Evolutionary conservation across 2,113 vertebrate species (phyloP).

Genomic region (Pachycephala philippinensis): DNA sequence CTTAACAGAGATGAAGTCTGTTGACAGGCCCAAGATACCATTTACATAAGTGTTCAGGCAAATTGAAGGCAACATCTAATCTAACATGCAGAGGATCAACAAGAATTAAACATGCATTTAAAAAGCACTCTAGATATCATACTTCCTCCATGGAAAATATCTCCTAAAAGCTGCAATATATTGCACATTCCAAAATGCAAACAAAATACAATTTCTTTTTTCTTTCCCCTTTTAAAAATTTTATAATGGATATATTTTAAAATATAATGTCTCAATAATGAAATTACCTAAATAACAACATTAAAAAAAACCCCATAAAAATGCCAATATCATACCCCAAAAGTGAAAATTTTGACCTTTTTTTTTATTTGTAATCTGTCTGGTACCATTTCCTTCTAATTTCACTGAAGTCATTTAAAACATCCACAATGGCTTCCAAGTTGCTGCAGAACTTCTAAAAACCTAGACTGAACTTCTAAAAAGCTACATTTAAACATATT

Average conservation of each 20-base stretch:
- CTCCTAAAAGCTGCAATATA: neutral
- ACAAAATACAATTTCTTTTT: neutral
- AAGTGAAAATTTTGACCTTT: neutral
- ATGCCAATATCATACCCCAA: neutral
- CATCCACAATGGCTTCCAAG: neutral
- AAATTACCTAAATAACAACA: neutral
- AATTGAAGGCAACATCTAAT: neutral
- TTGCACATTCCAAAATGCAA: neutral
- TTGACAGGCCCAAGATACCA: neutral
- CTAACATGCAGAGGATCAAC: neutral
- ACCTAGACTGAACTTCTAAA: neutral
- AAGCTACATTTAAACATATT: neutral
- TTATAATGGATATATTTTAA: neutral
- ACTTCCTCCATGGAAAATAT: neutral
- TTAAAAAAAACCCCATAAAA: neutral
- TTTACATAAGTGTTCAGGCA: neutral
- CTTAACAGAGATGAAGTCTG: neutral
- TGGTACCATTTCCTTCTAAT: neutral
- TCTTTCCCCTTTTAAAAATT: neutral
- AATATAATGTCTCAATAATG: neutral
- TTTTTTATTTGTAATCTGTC: neutral
- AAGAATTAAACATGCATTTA: neutral
- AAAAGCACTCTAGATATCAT: neutral
- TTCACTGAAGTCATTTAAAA: neutral
- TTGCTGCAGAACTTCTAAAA: neutral